Base-by-base conservation (phyloP, 2,113 vertebrate genomes). In the Marmota monax region DNA sequence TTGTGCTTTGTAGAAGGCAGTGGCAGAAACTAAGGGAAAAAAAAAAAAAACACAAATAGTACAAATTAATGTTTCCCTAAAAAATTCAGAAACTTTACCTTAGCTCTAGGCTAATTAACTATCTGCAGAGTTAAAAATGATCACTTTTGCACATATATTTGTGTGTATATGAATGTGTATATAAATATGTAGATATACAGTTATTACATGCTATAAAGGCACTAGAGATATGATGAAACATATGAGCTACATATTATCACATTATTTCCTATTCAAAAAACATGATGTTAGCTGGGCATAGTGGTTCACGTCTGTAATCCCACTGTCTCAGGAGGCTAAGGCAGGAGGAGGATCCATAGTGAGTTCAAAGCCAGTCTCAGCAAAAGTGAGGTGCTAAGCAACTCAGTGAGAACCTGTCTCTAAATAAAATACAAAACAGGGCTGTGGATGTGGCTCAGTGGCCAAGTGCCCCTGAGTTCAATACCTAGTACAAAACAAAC, bases 1-100 rank as follows among this genome's bases (percentile, higher is more conserved):
- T 99, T 99, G 99, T 99, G 99, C 99, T 99, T 99, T 99, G 98
- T 99, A 99, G 98, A 99, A 99, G 98, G 99, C 99, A 93, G 99
- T 99, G 98, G 99, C 99, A 97, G 99, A 99, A 98, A 99, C 99
- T 99, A 98, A 45, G 56, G 95, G 95, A 77, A 77, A 86, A 90
- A 97, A 90, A 97, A 94, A 92, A 97, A 94, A 92, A 67, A 67
- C 37, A 79, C 95, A 97, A 97, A 97, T 4, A 92, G 7, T 48
- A 90, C 37, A 91, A 87, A 97, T 97, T 94, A 98, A 72, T 90
- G 45, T 85, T 92, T 93, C 69, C 22, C 61, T 92, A 61, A 93
- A 89, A 88, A 84, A 78, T n/a, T 82, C n/a, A 92, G 83, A 96
- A 90, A 76, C 1, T 88, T 88, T 8, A 58, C 51, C 11, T 74